Base-by-base conservation (phyloP, 2,888 invertebrate species). In the Notodonta dromedarius region DNA sequence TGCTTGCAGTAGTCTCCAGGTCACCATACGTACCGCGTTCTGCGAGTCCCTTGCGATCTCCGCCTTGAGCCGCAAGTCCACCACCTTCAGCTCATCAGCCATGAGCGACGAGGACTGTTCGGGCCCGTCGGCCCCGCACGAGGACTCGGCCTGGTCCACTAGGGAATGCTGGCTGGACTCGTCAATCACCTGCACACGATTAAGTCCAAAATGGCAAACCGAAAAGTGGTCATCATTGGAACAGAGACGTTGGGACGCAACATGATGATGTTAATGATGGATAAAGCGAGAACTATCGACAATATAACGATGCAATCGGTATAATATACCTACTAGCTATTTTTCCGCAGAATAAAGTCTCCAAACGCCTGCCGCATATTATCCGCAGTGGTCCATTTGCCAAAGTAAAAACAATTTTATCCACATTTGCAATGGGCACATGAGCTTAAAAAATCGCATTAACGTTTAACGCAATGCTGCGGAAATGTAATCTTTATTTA, bases 131-230 rank as follows among this genome's bases (percentile, higher is more conserved):
- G 84, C 78, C 54, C 84, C 84, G 76, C 86, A 83, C 57, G 89
- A 81, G 46, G 79, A 70, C 59, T 91, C 91, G 58, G 80, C 74
- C 70, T 80, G 84, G 42, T 91, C 93, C 46, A 76, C 77, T 63
- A 95, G 83, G 24, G 95, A 95, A 72, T 94, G 95, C 84, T 96
- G 96, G 78, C 96, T 96, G 71, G 94, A 95, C 67, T 97, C 97
- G 82, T 97, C 97, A 50, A 95, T 84, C 56, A 96, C 90, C 89
- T 96, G 95, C 56, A 39, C 95, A 59, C 4, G 8, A 42, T 13
- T 7, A 40, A 44, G 11, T 24, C 44, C 11, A 58, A 14, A 5
- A n/a, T 40, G 24, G 32, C 40, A n/a, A 14, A 14, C 54, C 46
- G 32, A 54, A 51, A 51, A 4, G 12, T 12, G 46, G 12, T 46